Evolutionary conservation across 2,888 invertebrate genomes (phyloP).

Genomic region (Octodonta nipae): DNA sequence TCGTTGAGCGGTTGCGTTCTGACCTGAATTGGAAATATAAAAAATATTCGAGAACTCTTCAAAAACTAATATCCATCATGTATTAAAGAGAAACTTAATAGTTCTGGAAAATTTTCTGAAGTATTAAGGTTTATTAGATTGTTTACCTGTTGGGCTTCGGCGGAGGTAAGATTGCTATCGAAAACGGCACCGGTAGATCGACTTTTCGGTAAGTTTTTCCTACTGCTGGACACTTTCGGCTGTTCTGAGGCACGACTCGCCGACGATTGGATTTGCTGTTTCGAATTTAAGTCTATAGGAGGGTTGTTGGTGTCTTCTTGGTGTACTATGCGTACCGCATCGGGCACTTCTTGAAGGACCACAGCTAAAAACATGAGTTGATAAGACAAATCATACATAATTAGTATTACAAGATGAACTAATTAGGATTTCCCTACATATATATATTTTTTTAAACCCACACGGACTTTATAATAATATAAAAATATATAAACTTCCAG

Average conservation of each 20-base stretch:
- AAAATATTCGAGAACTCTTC: too few relatives aligned
- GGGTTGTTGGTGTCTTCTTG: slow-evolving; percentile 35
- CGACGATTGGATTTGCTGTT: slow-evolving; percentile 21
- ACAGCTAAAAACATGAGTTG: slow-evolving; percentile 13
- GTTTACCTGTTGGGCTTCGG: slow-evolving; percentile 45
- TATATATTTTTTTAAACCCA: too few relatives aligned
- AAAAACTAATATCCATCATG: too few relatives aligned
- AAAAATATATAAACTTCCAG: too few relatives aligned
- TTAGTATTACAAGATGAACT: too few relatives aligned
- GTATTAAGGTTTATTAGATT: too few relatives aligned
- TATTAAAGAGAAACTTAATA: too few relatives aligned
- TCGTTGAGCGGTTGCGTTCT: slow-evolving; percentile 36
- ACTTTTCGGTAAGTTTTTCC: slow-evolving; percentile 41
- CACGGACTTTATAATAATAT: too few relatives aligned
- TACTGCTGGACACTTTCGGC: slow-evolving; percentile 13
- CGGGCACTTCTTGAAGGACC: slow-evolving; percentile 46
- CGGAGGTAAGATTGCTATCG: slow-evolving; percentile 39
- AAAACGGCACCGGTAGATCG: slow-evolving; percentile 37
- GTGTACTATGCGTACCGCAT: slow-evolving; percentile 42
- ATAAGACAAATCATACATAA: slow-evolving; percentile 3
- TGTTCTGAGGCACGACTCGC: slow-evolving; percentile 10
- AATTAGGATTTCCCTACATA: too few relatives aligned
- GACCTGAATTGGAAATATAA: slow-evolving; percentile 34
- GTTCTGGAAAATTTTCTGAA: too few relatives aligned
- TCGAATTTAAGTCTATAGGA: slow-evolving; percentile 23